Percentiles rank a stretch among this genome's conserved stretches.
Evolutionary conservation across 1,140 invertebrate species (phyloP).

Genomic region (Lepeophtheirus salmonis): DNA sequence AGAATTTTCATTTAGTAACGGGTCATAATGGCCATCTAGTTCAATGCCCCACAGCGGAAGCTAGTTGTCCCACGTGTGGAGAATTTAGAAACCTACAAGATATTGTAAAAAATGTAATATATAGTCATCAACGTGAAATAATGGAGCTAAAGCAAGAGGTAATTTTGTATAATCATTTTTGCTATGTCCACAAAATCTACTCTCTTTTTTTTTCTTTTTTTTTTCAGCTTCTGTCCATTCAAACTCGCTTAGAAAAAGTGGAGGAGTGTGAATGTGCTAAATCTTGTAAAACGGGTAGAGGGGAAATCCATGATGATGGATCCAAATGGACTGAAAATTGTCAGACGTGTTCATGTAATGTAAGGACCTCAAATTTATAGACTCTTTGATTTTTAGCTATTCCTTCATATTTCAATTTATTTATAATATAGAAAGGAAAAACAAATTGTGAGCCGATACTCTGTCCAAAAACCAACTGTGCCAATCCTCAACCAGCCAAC

Average conservation of each 20-base stretch:
- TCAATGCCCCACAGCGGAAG: background rate
- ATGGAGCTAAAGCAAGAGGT: background rate
- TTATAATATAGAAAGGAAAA: conserved; percentile 45
- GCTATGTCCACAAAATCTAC: too few relatives aligned
- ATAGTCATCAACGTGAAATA: background rate
- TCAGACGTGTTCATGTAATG: background rate
- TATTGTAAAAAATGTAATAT: background rate
- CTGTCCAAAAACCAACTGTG: conserved; percentile 51
- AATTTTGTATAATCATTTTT: too few relatives aligned
- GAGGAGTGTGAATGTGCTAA: background rate
- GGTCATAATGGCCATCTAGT: background rate
- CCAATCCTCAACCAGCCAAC: conserved; percentile 44
- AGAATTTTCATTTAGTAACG: background rate
- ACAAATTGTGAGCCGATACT: conserved; percentile 54
- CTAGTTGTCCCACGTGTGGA: background rate
- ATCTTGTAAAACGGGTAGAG: background rate
- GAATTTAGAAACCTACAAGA: background rate
- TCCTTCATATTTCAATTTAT: background rate
- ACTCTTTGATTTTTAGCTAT: background rate
- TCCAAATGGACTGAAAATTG: background rate
- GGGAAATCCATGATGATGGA: background rate
- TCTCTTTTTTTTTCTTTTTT: too few relatives aligned
- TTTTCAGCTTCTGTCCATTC: background rate
- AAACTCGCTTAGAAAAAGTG: background rate
- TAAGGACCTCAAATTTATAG: background rate